phyloP scores from a whole-genome alignment of 23 tunicate genomes.

The Diplosoma virens region DNA sequence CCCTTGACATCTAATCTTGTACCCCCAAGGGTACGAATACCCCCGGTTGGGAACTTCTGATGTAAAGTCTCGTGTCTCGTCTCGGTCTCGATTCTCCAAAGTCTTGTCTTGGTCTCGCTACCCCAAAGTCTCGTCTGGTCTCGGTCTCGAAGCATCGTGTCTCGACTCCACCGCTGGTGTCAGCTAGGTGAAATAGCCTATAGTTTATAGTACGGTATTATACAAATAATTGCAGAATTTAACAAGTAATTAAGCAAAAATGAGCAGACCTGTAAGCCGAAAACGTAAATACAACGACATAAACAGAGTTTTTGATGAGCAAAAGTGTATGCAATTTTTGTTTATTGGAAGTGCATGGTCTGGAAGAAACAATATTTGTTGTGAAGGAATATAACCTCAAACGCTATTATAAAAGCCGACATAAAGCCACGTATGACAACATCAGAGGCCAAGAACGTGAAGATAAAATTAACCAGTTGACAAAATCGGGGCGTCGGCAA shows the following conservation, averaged over 20 bases:
- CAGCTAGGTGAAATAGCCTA: too few species aligned
- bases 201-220: too few species aligned
- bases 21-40: too few species aligned
- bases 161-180: too few species aligned
- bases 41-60: too few species aligned
- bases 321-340: slow-evolving; percentile 19
- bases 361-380: slow-evolving; percentile 23
- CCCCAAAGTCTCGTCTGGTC: too few species aligned
- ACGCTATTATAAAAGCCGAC: slow-evolving; percentile 26
- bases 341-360: slow-evolving; percentile 17
- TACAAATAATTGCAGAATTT: too few species aligned
- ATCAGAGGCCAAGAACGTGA: slow-evolving; percentile 9
- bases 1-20: too few species aligned
- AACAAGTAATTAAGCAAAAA: slow-evolving; percentile 6
- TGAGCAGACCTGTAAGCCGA: slow-evolving; percentile 11
- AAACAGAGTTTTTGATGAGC: slow-evolving; percentile 19
- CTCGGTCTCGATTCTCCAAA: too few species aligned
- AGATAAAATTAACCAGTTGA: slow-evolving; percentile 9
- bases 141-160: too few species aligned
- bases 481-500: not conserved
- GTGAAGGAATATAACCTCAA: slow-evolving; percentile 24
- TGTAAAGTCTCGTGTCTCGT: too few species aligned
- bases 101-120: too few species aligned
- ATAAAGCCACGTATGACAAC: slow-evolving; percentile 5
- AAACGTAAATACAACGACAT: not conserved